Percentiles rank a stretch among this genome's conserved stretches.
phyloP scores from a whole-genome alignment of 2,113 vertebrate genomes.

The Aegithalos caudatus region DNA sequence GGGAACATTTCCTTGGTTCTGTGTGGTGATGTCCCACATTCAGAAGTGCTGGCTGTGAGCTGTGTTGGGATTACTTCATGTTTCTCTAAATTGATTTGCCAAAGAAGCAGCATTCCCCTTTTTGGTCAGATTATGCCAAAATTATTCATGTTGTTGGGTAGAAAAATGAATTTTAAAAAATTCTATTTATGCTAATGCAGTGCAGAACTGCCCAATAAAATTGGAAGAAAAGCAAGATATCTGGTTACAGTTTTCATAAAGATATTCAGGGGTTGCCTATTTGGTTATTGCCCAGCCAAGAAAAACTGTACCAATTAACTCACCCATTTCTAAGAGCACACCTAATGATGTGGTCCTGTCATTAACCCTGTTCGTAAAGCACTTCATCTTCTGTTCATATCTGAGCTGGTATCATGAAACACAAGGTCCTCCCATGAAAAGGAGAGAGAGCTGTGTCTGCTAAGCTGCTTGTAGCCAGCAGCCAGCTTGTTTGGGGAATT shows the following conservation, averaged over 20 bases:
- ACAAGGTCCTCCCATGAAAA: neutral
- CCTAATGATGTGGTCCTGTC: neutral
- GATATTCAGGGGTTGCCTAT: neutral
- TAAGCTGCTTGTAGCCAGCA: neutral
- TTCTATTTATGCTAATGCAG: neutral
- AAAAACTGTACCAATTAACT: neutral
- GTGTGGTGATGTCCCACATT: neutral
- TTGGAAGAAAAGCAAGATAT: neutral
- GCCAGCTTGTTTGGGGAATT: neutral
- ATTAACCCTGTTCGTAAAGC: neutral
- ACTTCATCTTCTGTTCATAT: neutral
- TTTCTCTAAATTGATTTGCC: neutral
- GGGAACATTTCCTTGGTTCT: neutral
- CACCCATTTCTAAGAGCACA: neutral
- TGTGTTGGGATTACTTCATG: neutral
- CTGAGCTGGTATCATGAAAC: neutral
- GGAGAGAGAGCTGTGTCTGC: neutral
- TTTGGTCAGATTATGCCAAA: neutral
- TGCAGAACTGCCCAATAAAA: neutral
- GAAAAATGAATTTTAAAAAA: neutral
- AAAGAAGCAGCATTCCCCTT: neutral
- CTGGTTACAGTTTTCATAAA: neutral
- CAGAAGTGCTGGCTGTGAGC: neutral
- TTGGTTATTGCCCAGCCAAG: neutral
- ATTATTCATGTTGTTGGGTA: neutral